Evolutionary conservation across 2,888 invertebrate species (phyloP), one percentile per base, ranked within the genome.

Genomic region (Agapostemon virescens): DNA sequence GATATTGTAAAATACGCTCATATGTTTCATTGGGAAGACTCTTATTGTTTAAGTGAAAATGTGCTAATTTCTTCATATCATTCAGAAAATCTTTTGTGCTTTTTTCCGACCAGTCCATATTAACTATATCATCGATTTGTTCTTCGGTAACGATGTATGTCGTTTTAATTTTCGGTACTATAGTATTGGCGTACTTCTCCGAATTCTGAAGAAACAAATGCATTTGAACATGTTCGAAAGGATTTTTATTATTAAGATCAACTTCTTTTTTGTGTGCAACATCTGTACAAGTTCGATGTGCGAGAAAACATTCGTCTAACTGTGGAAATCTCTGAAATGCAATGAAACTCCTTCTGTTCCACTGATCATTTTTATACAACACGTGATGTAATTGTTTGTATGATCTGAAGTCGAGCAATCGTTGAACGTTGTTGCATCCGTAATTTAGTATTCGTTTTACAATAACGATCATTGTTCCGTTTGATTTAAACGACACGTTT

Each of bases 391-490:
- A 55, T 55, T 45, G 63, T 20, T 45, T 69, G 42, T 5, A 61
- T 80, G 75, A 69, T 81, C 71, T 75, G 2, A 58, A 71, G 33
- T 55, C 2, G 3, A 58, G 20, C 6, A 58, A 26, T 20, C 33
- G 23, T 23, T 20, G 33, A 13, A 7, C 26, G 13, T 15, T 36
- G 17, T 30, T 30, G 15, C 6, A n/a, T 20, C 26, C 72, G 2
- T 7, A 55, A 23, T 15, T 40, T 0, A 74, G 17, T 36, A 52
- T 30, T 15, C 23, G 30, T 69, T 13, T 69, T 15, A 2, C 15
- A 7, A 52, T 7, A 23, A 58, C n/a, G 23, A 5, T 17, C 49
- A 79, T 80, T 49, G 9, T 61, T 58, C 49, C 0, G 3, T 52
- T n/a, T 17, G 5, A n/a, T 11, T 15, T 7, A 15, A 52, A 58